Evolutionary conservation across 2,888 invertebrate genomes (phyloP).

Genomic region (Erynnis tages): DNA sequence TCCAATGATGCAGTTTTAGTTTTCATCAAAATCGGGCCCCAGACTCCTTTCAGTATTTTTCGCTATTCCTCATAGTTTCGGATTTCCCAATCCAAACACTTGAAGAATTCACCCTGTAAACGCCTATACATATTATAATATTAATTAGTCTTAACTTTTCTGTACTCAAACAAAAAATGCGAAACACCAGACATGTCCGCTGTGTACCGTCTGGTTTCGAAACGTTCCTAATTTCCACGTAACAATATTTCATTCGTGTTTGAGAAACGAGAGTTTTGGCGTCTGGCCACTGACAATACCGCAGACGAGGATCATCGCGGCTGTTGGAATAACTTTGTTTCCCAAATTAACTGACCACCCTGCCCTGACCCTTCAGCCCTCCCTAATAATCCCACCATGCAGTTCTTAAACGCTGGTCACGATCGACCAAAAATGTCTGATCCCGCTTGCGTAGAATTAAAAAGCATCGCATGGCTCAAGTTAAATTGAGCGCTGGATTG

Average conservation of each 20-base stretch:
- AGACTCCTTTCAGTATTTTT: too few species aligned
- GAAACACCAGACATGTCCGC: too few species aligned
- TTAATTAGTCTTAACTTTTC: too few species aligned
- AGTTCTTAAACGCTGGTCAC: not conserved
- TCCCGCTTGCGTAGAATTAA: not conserved
- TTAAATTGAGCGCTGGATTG: not conserved
- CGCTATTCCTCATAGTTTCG: too few species aligned
- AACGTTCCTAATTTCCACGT: not conserved
- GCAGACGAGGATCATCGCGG: slow-evolving; percentile 19
- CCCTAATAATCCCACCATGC: not conserved
- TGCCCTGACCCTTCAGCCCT: not conserved
- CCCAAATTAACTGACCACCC: slow-evolving; percentile 6
- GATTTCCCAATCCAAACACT: too few species aligned
- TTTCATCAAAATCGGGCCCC: too few species aligned
- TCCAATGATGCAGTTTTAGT: too few species aligned
- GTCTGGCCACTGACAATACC: slow-evolving; percentile 14
- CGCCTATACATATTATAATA: too few species aligned
- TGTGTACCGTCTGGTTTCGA: too few species aligned
- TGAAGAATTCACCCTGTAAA: too few species aligned
- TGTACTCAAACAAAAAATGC: too few species aligned
- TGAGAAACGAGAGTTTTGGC: slow-evolving; percentile 9
- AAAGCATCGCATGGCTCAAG: not conserved
- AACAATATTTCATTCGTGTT: slow-evolving; percentile 5
- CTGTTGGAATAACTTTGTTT: slow-evolving; percentile 17
- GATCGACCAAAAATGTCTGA: not conserved